Evolutionary conservation across 2,797 vertebrate species (phyloP).

Genomic region (Hippopotamyrus pictus): DNA sequence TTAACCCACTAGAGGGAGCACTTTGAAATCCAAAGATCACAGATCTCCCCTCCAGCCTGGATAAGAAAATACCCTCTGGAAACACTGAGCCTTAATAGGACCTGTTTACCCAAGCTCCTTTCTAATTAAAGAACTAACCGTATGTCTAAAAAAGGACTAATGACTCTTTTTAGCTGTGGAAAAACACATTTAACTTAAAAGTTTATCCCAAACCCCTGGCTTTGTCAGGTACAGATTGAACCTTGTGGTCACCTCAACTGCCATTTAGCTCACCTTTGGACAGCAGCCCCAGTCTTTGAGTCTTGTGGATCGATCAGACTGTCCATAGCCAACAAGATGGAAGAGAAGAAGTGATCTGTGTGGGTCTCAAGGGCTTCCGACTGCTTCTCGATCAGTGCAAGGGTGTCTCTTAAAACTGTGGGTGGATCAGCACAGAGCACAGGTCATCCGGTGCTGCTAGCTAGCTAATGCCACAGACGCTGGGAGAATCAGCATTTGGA

Average conservation of each 20-base stretch:
- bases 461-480: not conserved
- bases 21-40: not conserved
- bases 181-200: not conserved
- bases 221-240: not conserved
- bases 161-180: not conserved
- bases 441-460: not conserved
- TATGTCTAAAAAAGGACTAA: not conserved
- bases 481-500: not conserved
- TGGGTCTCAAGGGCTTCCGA: conserved; percentile 65
- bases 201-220: not conserved
- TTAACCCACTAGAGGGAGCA: not conserved
- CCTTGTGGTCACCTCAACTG: conserved; percentile 1
- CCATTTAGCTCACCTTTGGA: not conserved
- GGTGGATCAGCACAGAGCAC: not conserved
- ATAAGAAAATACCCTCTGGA: not conserved
- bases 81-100: not conserved
- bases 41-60: not conserved
- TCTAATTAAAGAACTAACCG: not conserved
- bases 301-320: conserved; percentile 43
- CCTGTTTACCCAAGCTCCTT: not conserved
- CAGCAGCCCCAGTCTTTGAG: conserved; percentile 5
- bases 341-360: conserved; percentile 67
- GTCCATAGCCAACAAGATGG: conserved; percentile 69
- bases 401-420: conserved; percentile 73
- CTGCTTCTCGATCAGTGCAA: conserved; percentile 72